phyloP scores from a whole-genome alignment of 2,797 vertebrate genomes.

The Anas capensis region DNA sequence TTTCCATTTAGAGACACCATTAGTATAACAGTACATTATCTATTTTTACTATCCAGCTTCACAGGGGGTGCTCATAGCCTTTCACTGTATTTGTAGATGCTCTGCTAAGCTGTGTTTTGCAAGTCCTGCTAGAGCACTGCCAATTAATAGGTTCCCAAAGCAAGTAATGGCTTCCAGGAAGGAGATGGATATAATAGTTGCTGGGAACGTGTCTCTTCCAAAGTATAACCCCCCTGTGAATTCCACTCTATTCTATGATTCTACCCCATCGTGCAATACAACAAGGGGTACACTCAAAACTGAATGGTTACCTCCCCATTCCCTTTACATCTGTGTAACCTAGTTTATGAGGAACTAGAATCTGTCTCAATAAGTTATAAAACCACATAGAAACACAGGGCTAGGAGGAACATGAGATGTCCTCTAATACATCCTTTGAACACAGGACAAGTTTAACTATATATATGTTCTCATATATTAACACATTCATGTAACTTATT shows the following conservation, averaged over 20 bases:
- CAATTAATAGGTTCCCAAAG: neutral
- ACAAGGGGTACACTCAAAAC: neutral
- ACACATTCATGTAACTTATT: neutral
- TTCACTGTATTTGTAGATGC: neutral
- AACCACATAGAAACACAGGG: neutral
- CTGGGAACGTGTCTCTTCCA: neutral
- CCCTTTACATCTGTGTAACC: neutral
- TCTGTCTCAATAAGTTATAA: neutral
- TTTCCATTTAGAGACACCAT: neutral
- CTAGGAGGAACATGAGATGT: neutral
- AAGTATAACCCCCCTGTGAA: neutral
- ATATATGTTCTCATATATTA: neutral
- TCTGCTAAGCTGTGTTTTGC: neutral
- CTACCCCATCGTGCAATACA: neutral
- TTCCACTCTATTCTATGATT: neutral
- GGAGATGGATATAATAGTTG: neutral
- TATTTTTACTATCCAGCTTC: neutral
- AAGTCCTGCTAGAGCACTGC: neutral
- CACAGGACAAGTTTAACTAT: neutral
- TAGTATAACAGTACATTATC: neutral
- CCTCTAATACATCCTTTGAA: neutral
- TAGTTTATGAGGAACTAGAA: neutral
- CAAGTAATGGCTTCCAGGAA: neutral
- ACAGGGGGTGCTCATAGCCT: neutral
- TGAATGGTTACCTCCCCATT: neutral